Base-by-base conservation (phyloP, 2,888 invertebrate species). In the Protophormia terraenovae region DNA sequence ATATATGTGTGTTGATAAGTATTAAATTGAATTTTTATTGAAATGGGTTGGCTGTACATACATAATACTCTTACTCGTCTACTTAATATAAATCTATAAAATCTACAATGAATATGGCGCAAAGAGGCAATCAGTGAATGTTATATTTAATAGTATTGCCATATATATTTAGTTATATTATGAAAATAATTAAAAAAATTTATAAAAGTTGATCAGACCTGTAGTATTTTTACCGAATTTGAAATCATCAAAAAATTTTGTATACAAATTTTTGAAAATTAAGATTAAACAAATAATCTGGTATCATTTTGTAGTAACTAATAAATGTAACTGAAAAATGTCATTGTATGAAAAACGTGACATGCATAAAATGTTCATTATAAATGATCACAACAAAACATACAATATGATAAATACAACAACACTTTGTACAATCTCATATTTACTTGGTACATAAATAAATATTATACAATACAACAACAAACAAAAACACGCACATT, bases 1-100 rank as follows among this genome's bases (percentile, higher is more conserved):
- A n/a, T n/a, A n/a, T n/a, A n/a, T n/a, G 8, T 29, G 29, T 32
- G 47, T 67, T 47, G 29, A 67, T 32, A 47, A 50, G 47, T 32
- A 29, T 67, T 67, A 67, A 67, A 67, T 67, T 67, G 67, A 50
- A 67, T 67, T 67, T 67, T 45, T 50, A 32, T 67, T 67, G 50
- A 67, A 60, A 50, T 50, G 50, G 32, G 19, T 24, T 32, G 67
- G 7, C 29, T 32, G 32, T 32, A 50, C 50, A 3, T 50, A 50
- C 22, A 22, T 19, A 50, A 66, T 16, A 45, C 32, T 32, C 29
- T 32, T 19, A 47, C 16, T 22, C 6, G 62, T 19, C 24, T 27
- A 50, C n/a, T n/a, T 8, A 22, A 22, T 16, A 16, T 4, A 58
- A 58, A 58, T 58, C 8, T 35, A 35, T 19, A 53, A 1, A 12